Evolutionary conservation across 2,888 invertebrate genomes (phyloP), one percentile per base, ranked within the genome.

Genomic region (Rhodophaea formosa): DNA sequence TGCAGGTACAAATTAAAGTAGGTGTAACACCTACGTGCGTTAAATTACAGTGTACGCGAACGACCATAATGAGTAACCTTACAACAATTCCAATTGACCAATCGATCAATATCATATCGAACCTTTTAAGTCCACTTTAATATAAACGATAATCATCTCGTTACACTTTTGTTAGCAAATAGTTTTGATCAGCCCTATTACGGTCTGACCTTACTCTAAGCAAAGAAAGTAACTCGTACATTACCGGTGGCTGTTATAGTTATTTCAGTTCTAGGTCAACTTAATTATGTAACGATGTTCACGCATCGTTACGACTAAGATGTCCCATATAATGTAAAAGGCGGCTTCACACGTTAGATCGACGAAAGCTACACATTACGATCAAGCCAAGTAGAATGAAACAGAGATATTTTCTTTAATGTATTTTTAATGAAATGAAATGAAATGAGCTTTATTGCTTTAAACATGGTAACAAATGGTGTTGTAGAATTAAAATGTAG

Each of bases 61-160:
- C 39, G 39, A 39, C 39, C 52, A 52, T 55, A 58, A 58, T 60
- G 30, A 68, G 65, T 57, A 62, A 59, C 60, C 56, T 56, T 56
- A 65, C 53, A 55, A 60, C 62, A 63, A 65, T 64, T 56, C 65
- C 59, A 66, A 72, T 75, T 77, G 71, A 63, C 59, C 67, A 71
- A 79, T 69, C 69, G 74, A 81, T 81, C 68, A 65, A 68, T 75
- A 75, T 79, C 76, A 64, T 66, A 68, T 71, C 74, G 65, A 71
- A 72, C 75, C 75, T 77, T 74, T 77, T 77, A 77, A 74, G 69
- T 67, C 58, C 56, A 63, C 67, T 70, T 68, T 74, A 77, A 81
- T 74, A 71, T 68, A 71, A 71, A 74, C 63, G 76, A 79, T 80
- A 72, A 74, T 71, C 64, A 66, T 71, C 69, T 62, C 51, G 69